A percentile compares a stretch with the other conserved stretches of the same genome.
Evolutionary conservation across 2,888 invertebrate genomes (phyloP).

Genomic region (Ophraella communa): DNA sequence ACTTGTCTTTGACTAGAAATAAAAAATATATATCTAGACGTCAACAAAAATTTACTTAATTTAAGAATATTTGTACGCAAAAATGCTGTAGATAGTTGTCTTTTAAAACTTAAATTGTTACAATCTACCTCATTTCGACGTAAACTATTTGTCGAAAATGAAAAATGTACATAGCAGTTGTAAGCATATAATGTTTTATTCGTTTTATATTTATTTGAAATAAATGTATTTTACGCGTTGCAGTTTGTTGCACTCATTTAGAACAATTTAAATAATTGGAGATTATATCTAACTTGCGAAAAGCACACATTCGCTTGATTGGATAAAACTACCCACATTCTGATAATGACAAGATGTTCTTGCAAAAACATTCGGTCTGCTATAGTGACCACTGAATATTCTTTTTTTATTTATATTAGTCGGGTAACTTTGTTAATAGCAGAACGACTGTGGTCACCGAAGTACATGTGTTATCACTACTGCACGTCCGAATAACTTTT

Average conservation of each 20-base stretch:
- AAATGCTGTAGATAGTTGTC: neutral
- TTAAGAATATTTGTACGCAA: neutral
- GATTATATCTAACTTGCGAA: slow-evolving; percentile 32
- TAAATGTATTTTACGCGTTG: slow-evolving; percentile 7
- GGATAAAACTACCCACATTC: slow-evolving; percentile 9
- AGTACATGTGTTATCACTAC: slow-evolving; percentile 45
- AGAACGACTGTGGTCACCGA: slow-evolving; percentile 32
- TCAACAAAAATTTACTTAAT: neutral
- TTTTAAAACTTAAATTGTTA: slow-evolving; percentile 12
- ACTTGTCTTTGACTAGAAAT: neutral
- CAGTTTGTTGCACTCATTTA: slow-evolving; percentile 27
- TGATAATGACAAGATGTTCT: slow-evolving; percentile 32
- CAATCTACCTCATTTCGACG: slow-evolving; percentile 30
- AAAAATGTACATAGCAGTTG: slow-evolving; percentile 1
- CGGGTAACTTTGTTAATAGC: slow-evolving; percentile 11
- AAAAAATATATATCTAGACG: neutral
- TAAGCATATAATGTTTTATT: slow-evolving; percentile 7
- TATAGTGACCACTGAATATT: slow-evolving; percentile 14
- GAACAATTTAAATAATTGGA: slow-evolving; percentile 6
- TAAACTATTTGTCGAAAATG: slow-evolving; percentile 3
- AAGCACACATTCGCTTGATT: slow-evolving; percentile 41
- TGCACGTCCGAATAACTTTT: slow-evolving; percentile 33
- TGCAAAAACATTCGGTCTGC: slow-evolving; percentile 30
- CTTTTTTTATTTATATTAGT: neutral
- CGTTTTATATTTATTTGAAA: slow-evolving; percentile 8